Conservation (phyloP, 2,888 invertebrate genomes). For the Amblyjoppa fuscipennis region DNA sequence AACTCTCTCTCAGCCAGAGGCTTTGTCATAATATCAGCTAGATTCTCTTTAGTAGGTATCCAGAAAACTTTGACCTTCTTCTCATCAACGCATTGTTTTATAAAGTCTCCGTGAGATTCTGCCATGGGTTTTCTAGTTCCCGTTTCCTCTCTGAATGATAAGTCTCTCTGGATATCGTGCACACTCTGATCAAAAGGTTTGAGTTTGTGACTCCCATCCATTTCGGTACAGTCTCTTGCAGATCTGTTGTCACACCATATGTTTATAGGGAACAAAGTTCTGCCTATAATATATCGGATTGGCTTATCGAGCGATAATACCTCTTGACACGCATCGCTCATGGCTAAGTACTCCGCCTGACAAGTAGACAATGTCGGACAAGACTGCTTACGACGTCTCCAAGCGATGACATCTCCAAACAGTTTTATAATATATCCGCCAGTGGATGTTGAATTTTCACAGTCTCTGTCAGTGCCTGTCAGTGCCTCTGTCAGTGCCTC, state of each 20-base stretch:
- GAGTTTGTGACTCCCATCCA: conserved; percentile 56
- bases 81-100: conserved; percentile 57
- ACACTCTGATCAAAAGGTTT: conserved; percentile 56
- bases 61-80: conserved; percentile 53
- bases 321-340: conserved; percentile 59
- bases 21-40: conserved; percentile 60
- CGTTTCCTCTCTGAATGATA: conserved; percentile 55
- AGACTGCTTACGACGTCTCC: conserved; percentile 61
- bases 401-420: conserved; percentile 58
- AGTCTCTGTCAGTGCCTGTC: conserved; percentile 51
- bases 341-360: conserved; percentile 55
- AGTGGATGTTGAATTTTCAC: conserved; percentile 55
- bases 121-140: conserved; percentile 58
- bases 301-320: conserved; percentile 57
- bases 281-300: conserved; percentile 55
- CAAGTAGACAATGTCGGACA: conserved; percentile 54
- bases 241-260: conserved; percentile 62
- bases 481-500: conserved; percentile 51
- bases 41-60: conserved; percentile 56
- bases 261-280: conserved; percentile 51
- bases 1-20: conserved; percentile 46
- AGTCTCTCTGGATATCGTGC: conserved; percentile 38
- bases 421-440: conserved; percentile 56
- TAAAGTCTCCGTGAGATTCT: conserved; percentile 51
- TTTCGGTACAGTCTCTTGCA: conserved; percentile 54